Conservation (phyloP, 2,797 vertebrate species). For the Sylvia borin region DNA sequence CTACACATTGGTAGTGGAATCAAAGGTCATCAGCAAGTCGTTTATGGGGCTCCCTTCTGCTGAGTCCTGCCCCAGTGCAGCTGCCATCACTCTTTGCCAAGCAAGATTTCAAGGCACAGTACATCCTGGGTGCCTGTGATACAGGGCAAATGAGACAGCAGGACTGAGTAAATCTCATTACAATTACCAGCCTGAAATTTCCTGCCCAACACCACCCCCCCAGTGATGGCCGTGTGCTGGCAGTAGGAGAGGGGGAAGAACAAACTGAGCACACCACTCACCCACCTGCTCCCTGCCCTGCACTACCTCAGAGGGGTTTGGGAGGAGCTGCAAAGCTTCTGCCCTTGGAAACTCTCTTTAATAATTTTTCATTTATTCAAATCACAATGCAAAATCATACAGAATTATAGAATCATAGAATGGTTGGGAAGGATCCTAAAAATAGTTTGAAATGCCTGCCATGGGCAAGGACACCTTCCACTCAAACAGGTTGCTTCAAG, state of each 20-base stretch:
- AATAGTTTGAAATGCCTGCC: rapidly evolving
- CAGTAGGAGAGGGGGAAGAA: not conserved
- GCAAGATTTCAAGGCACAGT: not conserved
- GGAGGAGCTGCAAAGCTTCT: not conserved
- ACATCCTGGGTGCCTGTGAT: not conserved
- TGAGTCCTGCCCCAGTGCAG: not conserved
- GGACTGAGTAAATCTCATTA: not conserved
- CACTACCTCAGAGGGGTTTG: rapidly evolving
- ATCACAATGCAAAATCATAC: not conserved
- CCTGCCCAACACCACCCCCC: not conserved
- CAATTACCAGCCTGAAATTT: not conserved
- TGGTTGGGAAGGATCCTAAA: not conserved
- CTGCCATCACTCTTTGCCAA: not conserved
- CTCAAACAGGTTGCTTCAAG: not conserved
- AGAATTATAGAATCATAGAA: not conserved
- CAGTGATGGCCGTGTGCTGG: not conserved
- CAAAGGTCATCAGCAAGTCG: not conserved
- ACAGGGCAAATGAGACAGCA: rapidly evolving
- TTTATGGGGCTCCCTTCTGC: not conserved
- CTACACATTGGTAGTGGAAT: not conserved
- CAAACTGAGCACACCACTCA: rapidly evolving
- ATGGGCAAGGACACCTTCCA: not conserved
- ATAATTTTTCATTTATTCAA: not conserved
- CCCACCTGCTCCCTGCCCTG: not conserved
- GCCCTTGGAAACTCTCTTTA: not conserved